Conservation (phyloP, 2,113 vertebrate species). For the Gopherus evgoodei region DNA sequence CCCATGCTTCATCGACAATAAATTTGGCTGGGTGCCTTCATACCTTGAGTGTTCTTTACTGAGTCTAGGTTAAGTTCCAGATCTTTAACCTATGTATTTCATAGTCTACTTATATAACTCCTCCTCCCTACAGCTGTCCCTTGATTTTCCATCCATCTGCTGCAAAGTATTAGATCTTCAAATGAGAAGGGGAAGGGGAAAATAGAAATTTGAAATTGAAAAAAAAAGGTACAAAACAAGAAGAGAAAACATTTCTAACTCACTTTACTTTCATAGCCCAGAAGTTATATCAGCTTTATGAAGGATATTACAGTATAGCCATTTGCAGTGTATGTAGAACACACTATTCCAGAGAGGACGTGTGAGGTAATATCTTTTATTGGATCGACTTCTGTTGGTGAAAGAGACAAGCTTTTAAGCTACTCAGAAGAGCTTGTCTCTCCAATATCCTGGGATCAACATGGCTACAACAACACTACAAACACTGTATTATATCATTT, state of each 20-base stretch:
- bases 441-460: not conserved
- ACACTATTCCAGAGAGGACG: not conserved
- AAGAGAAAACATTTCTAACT: not conserved
- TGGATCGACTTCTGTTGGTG: not conserved
- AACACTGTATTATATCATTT: not conserved
- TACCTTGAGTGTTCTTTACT: slow-evolving; percentile 23
- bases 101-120: slow-evolving; percentile 54
- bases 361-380: not conserved
- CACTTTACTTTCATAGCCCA: not conserved
- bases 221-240: not conserved
- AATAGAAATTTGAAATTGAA: not conserved
- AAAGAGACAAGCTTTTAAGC: not conserved
- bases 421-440: not conserved
- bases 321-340: not conserved
- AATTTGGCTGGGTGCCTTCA: too few species aligned
- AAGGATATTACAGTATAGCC: not conserved
- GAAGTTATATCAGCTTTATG: not conserved
- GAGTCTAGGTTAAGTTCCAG: slow-evolving; percentile 55
- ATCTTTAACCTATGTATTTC: slow-evolving; percentile 55
- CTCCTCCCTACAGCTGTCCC: not conserved
- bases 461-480: not conserved
- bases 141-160: slow-evolving; percentile 59
- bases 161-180: not conserved
- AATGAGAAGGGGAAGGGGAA: not conserved
- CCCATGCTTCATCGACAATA: too few species aligned